These are phyloP conservation scores for Hylomyscus alleni DNA, from an alignment of 2,797 vertebrate genomes.

Conservation along the genomic window DNA sequence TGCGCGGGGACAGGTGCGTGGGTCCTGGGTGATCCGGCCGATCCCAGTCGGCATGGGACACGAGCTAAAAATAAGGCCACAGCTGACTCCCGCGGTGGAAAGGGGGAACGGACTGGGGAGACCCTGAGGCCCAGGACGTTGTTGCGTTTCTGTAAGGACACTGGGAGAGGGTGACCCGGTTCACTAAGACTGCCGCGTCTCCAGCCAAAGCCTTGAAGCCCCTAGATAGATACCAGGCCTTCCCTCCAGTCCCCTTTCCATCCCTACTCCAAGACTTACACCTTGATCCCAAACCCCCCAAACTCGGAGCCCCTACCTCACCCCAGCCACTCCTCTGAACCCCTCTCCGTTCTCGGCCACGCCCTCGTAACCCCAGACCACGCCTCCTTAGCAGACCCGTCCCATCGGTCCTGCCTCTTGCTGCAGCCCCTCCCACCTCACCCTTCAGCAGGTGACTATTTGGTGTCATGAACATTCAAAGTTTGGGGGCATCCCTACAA, in stretches of 20 bases:
- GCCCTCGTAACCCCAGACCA: not conserved
- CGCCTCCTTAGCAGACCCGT: too few species aligned
- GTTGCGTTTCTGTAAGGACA: slow-evolving; percentile 25
- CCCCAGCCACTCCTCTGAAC: not conserved
- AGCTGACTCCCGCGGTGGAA: slow-evolving; percentile 61
- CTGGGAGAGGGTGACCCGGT: not conserved
- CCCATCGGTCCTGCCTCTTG: too few species aligned
- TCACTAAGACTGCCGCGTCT: not conserved
- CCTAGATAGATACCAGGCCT: too few species aligned
- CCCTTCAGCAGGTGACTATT: not conserved
- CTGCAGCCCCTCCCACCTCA: not conserved
- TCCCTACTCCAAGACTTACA: not conserved
- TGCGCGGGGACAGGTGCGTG: slow-evolving; percentile 76
- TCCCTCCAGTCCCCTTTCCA: not conserved
- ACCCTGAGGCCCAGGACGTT: not conserved
- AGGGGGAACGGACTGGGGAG: not conserved
- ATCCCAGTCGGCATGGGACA: slow-evolving; percentile 62
- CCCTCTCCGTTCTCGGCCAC: not conserved
- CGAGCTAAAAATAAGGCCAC: slow-evolving; percentile 76
- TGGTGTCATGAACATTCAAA: not conserved
- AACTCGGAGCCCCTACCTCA: not conserved
- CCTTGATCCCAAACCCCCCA: too few species aligned
- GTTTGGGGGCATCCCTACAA: not conserved
- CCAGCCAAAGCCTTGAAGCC: not conserved
- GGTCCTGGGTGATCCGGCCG: not conserved